These are phyloP conservation scores for Acanthococcus lagerstroemiae DNA, from an alignment of 2,888 invertebrate species.

Conservation along the genomic window DNA sequence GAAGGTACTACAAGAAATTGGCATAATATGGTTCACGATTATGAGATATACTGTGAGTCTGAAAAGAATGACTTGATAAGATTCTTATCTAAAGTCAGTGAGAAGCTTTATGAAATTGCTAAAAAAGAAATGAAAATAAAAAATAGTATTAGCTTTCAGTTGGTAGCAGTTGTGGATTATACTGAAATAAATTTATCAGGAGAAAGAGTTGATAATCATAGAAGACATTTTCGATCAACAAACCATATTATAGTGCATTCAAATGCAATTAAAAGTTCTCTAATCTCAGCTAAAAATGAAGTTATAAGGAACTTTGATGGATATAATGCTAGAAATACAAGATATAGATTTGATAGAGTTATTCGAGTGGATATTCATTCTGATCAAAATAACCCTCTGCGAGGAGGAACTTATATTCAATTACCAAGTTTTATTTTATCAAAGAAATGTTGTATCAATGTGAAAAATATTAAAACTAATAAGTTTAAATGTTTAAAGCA, in stretches of 20 bases:
- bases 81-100: background rate
- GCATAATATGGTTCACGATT: slow-evolving; percentile 10
- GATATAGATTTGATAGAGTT: too few relatives aligned
- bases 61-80: background rate
- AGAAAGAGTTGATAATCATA: background rate
- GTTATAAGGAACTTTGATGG: too few relatives aligned
- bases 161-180: slow-evolving; percentile 1
- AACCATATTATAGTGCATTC: background rate
- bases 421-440: too few relatives aligned
- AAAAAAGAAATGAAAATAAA: slow-evolving; percentile 11
- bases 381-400: too few relatives aligned
- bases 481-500: too few relatives aligned
- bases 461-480: too few relatives aligned
- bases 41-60: too few relatives aligned
- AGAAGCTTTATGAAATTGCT: slow-evolving; percentile 5
- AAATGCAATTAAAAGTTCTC: slow-evolving; percentile 1
- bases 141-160: background rate
- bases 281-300: too few relatives aligned
- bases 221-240: slow-evolving; percentile 3
- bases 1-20: background rate
- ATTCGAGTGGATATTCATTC: too few relatives aligned
- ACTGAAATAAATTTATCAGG: slow-evolving; percentile 1
- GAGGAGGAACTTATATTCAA: too few relatives aligned
- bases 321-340: too few relatives aligned
- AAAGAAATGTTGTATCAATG: too few relatives aligned